Conservation (phyloP, 2,888 invertebrate species). For the Alloscopus bannaensis region DNA sequence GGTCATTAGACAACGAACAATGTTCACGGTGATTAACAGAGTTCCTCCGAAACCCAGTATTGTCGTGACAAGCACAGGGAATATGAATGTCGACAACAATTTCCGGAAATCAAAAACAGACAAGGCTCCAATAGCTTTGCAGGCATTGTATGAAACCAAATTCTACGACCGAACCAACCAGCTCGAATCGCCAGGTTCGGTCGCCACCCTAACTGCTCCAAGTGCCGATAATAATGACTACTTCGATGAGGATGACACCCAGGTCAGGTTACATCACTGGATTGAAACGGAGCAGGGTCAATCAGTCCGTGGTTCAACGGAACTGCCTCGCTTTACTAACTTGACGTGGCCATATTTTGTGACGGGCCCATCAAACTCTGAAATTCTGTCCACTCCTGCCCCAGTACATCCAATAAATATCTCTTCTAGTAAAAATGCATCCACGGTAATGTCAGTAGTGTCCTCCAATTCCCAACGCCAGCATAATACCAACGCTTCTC, state of each 20-base stretch:
- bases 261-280: conserved; percentile 47
- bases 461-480: conserved; percentile 32
- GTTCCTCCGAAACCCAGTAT: conserved; percentile 18
- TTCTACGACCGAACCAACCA: conserved; percentile 22
- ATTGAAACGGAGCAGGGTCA: conserved; percentile 52
- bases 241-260: conserved; percentile 50
- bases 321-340: conserved; percentile 47
- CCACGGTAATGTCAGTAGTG: conserved; percentile 34
- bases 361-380: background rate
- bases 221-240: conserved; percentile 43
- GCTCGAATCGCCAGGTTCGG: too few species aligned
- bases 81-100: conserved; percentile 4
- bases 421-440: background rate
- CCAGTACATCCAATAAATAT: conserved; percentile 4
- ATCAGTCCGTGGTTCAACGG: conserved; percentile 37
- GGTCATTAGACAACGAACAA: conserved; percentile 30
- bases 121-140: too few species aligned
- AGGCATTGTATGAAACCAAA: too few species aligned
- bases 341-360: conserved; percentile 52
- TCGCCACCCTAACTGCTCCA: too few species aligned
- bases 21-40: conserved; percentile 48
- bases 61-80: conserved; percentile 36
- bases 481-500: conserved; percentile 5
- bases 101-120: background rate
- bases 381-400: background rate